Evolutionary conservation across 2,888 invertebrate species (phyloP), one percentile per base, ranked within the genome.

Genomic region (Spodoptera picta): DNA sequence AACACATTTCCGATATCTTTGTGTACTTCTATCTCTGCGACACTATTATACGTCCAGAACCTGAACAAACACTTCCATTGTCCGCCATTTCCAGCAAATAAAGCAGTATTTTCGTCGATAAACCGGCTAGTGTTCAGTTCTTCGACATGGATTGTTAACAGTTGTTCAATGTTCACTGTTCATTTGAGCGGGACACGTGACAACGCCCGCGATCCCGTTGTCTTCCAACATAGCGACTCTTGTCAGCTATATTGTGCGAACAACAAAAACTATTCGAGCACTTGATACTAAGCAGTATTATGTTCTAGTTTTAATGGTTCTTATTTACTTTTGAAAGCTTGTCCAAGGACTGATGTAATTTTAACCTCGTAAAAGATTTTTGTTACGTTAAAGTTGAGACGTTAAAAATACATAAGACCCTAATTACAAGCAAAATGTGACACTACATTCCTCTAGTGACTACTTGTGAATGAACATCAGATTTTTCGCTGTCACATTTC

Each of bases 91-190:
- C 10, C 46, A 61, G 53, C 46, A 60, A 73, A 80, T 73, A 82
- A 76, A 79, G 65, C 65, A 70, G 69, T 47, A 63, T 70, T 63
- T 75, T 75, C 52, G 55, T 60, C 63, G 67, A 75, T 75, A 81
- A 75, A 67, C 65, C 43, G 66, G 63, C 46, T 45, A 68, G 65
- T 73, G 65, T 75, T 70, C 69, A 74, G 58, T 81, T 57, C 63
- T 62, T 76, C 69, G 82, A 80, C 84, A 79, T 67, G 77, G 73
- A 84, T 84, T 86, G 87, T 87, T 80, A 77, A 56, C 77, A 64
- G 69, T 76, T 76, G 75, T 73, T 67, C 69, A 62, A 44, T 62
- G 79, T 65, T 65, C 79, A 73, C 77, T 80, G 84, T 84, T 83
- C 85, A 83, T 83, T 87, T 82, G 79, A 79, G 79, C 69, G 71